Percentiles rank a stretch among this genome's conserved stretches.
phyloP scores from a whole-genome alignment of 2,888 invertebrate species.

The Limenitis camilla region DNA sequence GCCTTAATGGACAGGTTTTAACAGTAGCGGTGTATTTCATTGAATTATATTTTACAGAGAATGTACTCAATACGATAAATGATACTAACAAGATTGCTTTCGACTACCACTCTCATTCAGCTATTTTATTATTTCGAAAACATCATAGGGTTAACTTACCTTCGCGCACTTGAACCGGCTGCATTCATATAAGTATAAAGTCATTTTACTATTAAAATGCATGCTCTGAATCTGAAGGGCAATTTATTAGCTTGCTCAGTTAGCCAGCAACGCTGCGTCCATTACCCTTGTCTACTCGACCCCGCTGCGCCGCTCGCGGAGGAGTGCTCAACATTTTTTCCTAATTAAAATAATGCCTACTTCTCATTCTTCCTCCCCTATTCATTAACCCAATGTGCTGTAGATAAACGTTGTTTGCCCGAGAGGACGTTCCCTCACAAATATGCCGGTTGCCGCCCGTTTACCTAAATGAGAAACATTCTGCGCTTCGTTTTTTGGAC shows the following conservation, averaged over 20 bases:
- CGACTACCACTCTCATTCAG: constrained; percentile 1
- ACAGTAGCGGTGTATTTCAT: constrained; percentile 36
- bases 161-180: constrained; percentile 7
- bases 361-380: constrained; percentile 62
- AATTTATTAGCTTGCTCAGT: constrained; percentile 38
- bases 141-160: constrained; percentile 8
- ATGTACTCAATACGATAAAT: constrained; percentile 4
- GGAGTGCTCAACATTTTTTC: constrained; percentile 53
- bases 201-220: constrained; percentile 24
- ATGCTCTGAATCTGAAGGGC: constrained; percentile 37
- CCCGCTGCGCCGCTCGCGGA: constrained; percentile 35
- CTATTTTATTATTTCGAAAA: constrained; percentile 9
- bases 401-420: constrained; percentile 64
- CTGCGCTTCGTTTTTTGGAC: constrained; percentile 44
- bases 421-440: constrained; percentile 56
- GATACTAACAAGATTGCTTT: constrained; percentile 3
- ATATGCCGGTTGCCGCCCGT: constrained; percentile 55
- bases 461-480: constrained; percentile 54
- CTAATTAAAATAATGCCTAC: constrained; percentile 72
- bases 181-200: constrained; percentile 9
- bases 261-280: constrained; percentile 25
- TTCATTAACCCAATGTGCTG: constrained; percentile 70
- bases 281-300: constrained; percentile 25
- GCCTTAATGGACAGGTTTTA: constrained; percentile 61
- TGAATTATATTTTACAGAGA: constrained; percentile 16